Conservation (phyloP, 1,140 invertebrate species). For the Drosophila nannoptera region DNA sequence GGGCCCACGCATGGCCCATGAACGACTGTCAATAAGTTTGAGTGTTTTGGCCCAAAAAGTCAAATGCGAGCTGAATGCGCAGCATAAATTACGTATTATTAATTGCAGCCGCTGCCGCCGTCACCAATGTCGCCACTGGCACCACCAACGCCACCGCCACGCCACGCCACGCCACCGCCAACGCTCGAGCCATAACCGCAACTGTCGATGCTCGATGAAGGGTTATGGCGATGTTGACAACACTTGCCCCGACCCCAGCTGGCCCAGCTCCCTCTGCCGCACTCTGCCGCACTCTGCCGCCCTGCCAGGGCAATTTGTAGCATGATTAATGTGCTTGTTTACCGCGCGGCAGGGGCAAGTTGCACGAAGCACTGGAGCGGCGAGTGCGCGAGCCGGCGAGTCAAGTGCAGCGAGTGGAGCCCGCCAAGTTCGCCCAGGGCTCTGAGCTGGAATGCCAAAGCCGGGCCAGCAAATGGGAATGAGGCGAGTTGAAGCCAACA, state of each 20-base stretch:
- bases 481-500: too few relatives aligned
- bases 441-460: neutral
- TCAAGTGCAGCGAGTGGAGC: neutral
- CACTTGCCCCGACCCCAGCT: constrained; percentile 21
- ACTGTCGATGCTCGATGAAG: constrained; percentile 49
- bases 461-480: neutral
- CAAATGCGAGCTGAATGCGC: constrained; percentile 66
- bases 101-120: constrained; percentile 60
- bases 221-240: constrained; percentile 71
- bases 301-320: constrained; percentile 27
- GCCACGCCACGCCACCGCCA: too few relatives aligned
- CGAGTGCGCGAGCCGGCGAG: neutral
- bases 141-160: constrained; percentile 24
- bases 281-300: neutral
- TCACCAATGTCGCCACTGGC: constrained; percentile 36
- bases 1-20: constrained; percentile 30
- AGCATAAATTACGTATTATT: constrained; percentile 76
- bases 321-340: constrained; percentile 45
- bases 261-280: neutral
- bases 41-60: constrained; percentile 66
- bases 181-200: constrained; percentile 7
- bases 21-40: constrained; percentile 55
- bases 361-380: neutral
- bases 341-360: constrained; percentile 9
- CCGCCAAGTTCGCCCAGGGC: neutral